These are phyloP conservation scores for Rotaria macrura DNA, from an alignment of 2,888 invertebrate species.

Conservation along the genomic window DNA sequence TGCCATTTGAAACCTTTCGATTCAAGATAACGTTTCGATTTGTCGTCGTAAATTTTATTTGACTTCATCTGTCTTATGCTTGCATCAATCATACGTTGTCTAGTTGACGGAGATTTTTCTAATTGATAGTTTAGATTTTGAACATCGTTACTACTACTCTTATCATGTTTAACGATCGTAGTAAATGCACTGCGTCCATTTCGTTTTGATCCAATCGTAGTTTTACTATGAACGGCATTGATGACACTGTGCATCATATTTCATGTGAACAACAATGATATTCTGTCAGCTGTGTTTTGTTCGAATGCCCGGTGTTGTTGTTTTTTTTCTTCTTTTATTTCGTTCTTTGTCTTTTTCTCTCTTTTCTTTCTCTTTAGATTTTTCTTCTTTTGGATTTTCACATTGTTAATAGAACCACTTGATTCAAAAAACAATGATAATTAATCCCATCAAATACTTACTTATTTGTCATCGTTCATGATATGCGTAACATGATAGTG, in stretches of 20 bases:
- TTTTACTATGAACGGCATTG: not conserved
- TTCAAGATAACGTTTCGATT: not conserved
- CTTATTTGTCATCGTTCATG: not conserved
- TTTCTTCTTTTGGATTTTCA: not conserved
- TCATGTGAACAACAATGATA: not conserved
- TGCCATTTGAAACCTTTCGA: not conserved
- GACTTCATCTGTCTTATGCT: not conserved
- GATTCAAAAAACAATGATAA: not conserved
- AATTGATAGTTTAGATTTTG: not conserved
- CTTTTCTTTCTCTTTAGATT: too few relatives aligned
- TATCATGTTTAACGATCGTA: not conserved
- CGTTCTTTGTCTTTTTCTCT: not conserved
- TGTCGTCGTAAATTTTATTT: not conserved
- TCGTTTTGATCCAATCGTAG: not conserved
- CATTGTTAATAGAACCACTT: not conserved
- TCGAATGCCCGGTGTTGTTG: too few relatives aligned
- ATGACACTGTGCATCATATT: not conserved
- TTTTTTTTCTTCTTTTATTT: not conserved
- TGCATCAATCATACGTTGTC: not conserved
- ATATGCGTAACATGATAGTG: not conserved
- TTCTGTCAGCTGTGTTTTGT: too few relatives aligned
- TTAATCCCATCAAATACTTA: not conserved
- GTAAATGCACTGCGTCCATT: not conserved
- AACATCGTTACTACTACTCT: not conserved
- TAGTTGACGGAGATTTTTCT: not conserved